A percentile compares a stretch with the other conserved stretches of the same genome.
Conservation (phyloP, 2,113 vertebrate species). For the Copsychus sechellarum region DNA sequence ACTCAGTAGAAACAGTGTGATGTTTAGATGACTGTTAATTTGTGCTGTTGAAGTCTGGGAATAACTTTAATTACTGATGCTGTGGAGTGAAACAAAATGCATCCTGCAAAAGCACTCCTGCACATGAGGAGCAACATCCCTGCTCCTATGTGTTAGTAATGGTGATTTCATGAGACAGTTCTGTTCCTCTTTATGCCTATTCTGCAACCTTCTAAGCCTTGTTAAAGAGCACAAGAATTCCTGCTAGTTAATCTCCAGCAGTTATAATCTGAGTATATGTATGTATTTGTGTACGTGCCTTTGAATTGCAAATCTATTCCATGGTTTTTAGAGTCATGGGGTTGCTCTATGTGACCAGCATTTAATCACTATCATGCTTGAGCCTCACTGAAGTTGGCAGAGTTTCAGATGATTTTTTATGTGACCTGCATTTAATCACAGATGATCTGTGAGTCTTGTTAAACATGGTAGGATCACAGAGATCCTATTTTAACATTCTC, state of each 20-base stretch:
- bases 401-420: neutral
- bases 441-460: neutral
- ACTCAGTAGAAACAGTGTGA: neutral
- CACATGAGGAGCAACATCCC: neutral
- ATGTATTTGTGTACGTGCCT: neutral
- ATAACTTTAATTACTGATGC: neutral
- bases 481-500: neutral
- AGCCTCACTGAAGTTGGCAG: neutral
- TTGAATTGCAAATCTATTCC: neutral
- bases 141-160: accelerated
- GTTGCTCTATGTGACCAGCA: conserved; percentile 7
- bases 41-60: neutral
- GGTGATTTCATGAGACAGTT: neutral
- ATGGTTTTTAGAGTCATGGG: neutral
- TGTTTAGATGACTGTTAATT: neutral
- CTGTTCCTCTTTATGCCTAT: neutral
- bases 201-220: neutral
- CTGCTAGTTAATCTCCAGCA: neutral
- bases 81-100: neutral
- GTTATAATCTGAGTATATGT: neutral
- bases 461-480: neutral
- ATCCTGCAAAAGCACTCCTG: neutral
- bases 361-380: neutral
- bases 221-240: neutral
- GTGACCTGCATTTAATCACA: conserved; percentile 36